Conservation (phyloP, 2,888 invertebrate genomes). For the Cataglyphis altisquamis region DNA sequence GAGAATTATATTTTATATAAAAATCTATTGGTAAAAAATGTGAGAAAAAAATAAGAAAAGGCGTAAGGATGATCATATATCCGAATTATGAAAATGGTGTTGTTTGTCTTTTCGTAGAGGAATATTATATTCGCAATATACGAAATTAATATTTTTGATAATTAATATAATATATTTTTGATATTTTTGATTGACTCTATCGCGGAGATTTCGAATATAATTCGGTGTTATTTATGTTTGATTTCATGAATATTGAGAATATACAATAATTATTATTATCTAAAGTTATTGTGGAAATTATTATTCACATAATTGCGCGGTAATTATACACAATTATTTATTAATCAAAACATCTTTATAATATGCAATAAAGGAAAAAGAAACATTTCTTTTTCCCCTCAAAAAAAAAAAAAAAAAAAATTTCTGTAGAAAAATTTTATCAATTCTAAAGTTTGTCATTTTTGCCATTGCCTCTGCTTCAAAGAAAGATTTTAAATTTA, state of each 20-base stretch:
- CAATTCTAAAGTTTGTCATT: not conserved
- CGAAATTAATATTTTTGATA: not conserved
- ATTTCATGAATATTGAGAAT: not conserved
- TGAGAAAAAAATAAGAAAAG: not conserved
- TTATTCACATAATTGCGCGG: not conserved
- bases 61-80: not conserved
- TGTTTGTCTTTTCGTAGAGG: conserved; percentile 1
- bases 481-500: conserved; percentile 15
- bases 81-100: conserved; percentile 3
- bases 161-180: not conserved
- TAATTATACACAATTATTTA: not conserved
- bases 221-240: not conserved
- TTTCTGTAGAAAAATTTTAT: not conserved
- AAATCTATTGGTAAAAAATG: not conserved
- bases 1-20: conserved; percentile 26
- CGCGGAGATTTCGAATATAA: not conserved
- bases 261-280: conserved; percentile 27
- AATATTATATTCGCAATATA: not conserved
- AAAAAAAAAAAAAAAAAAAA: too few relatives aligned
- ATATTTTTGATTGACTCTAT: not conserved
- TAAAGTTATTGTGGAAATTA: not conserved
- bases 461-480: not conserved
- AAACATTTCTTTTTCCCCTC: not conserved
- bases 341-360: not conserved
- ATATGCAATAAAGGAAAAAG: not conserved